Evolutionary conservation across 1,140 invertebrate genomes (phyloP), one percentile per base, ranked within the genome.

Genomic region (Calycopis cecrops): DNA sequence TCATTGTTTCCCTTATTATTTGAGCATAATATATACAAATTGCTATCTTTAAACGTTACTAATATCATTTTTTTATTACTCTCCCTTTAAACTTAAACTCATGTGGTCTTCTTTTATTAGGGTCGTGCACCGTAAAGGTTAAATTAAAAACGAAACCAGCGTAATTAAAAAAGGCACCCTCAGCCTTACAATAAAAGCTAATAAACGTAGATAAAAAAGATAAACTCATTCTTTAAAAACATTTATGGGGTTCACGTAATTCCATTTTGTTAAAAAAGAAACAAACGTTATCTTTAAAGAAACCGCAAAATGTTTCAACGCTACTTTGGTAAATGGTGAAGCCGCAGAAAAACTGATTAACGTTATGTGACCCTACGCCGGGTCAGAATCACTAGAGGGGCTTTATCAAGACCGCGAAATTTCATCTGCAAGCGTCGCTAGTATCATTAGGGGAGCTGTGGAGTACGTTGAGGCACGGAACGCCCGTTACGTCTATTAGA

Each of bases 341-440:
- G 57, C 48, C 57, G 47, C 35, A 60, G 50, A 57, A 60, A 63
- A 68, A 69, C 67, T 71, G 60, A 67, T 70, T 64, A 72, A 67
- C 59, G 55, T 65, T 62, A 73, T 62, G 56, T 47, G 59, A 65
- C 37, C 54, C 44, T 53, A 35, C 34, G 57, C 51, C 48, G 48
- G 63, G 61, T 44, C 35, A 40, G 54, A 62, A 64, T 63, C 64
- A 61, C 68, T 62, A 58, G 42, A 34, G 49, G 49, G 49, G 57
- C 62, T 63, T 55, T 62, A 60, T 54, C 60, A 16, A 60, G 49
- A 67, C 63, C 67, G 65, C 62, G 62, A 69, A 73, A 73, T 71
- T 71, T 69, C 71, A 71, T 73, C 69, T 67, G 53, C 59, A 54
- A 64, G 40, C 65, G 50, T 58, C 56, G 58, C 53, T 65, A 69